Conservation (phyloP, 2,888 invertebrate species). For the Euproctis similis region DNA sequence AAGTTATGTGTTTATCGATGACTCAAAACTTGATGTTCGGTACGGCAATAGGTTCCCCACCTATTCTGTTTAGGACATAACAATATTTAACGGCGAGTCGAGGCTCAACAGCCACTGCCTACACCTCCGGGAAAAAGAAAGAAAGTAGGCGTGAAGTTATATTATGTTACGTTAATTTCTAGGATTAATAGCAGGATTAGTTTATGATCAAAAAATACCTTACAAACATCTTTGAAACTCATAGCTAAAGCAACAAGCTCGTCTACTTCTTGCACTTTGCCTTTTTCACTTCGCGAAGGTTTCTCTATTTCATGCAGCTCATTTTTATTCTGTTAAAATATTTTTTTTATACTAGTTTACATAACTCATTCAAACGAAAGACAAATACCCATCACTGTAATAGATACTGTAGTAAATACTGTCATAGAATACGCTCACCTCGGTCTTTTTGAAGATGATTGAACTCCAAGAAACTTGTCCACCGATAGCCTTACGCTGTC, state of each 20-base stretch:
- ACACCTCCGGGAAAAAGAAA: no score
- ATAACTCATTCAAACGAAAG: no score
- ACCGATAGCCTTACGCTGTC: conserved; percentile 45
- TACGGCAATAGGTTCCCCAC: no score
- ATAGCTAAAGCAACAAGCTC: conserved; percentile 56
- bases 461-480: conserved; percentile 59
- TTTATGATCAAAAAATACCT: conserved; percentile 33
- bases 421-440: conserved; percentile 29
- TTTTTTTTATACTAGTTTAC: no score
- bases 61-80: no score
- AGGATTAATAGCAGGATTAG: not conserved
- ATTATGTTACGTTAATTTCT: not conserved
- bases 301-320: conserved; percentile 29
- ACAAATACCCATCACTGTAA: no score
- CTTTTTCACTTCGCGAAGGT: conserved; percentile 35
- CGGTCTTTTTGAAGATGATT: conserved; percentile 45
- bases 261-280: conserved; percentile 53
- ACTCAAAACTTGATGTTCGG: no score
- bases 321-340: conserved; percentile 7
- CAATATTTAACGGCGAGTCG: no score
- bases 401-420: no score
- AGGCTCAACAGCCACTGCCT: no score
- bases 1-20: no score
- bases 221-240: conserved; percentile 48
- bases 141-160: no score